A percentile compares a stretch with the other conserved stretches of the same genome.
phyloP scores from a whole-genome alignment of 2,797 vertebrate genomes.

The Sebastiscus albofasciatus region DNA sequence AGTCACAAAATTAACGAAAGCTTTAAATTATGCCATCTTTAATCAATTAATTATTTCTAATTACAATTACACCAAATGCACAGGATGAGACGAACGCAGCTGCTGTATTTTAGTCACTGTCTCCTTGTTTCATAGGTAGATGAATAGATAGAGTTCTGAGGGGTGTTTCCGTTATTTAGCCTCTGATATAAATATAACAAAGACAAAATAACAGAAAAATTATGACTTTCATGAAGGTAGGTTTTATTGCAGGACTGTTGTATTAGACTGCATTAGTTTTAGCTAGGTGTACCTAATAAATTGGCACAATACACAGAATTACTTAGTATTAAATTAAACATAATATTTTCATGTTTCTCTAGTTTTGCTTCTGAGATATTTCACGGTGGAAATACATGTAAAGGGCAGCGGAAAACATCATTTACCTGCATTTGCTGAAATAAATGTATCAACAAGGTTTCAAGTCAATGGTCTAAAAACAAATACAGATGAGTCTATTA shows the following conservation, averaged over 20 bases:
- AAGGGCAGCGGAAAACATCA: slow-evolving; percentile 40
- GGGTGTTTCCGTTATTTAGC: background rate
- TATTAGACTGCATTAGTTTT: background rate
- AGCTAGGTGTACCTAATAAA: background rate
- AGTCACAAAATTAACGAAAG: slow-evolving; percentile 71
- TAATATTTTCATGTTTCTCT: slow-evolving; percentile 34
- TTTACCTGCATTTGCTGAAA: slow-evolving; percentile 67
- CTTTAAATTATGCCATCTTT: slow-evolving; percentile 76
- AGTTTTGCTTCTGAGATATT: slow-evolving; percentile 17
- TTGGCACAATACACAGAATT: background rate
- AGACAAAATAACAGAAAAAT: background rate
- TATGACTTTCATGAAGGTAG: background rate
- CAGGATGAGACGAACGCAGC: slow-evolving; percentile 38
- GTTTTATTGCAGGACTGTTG: too few species aligned
- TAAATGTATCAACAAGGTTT: slow-evolving; percentile 70
- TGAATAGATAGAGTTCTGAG: background rate
- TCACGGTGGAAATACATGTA: slow-evolving; percentile 9
- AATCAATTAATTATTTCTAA: slow-evolving; percentile 77
- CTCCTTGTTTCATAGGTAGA: background rate
- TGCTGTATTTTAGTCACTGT: slow-evolving; percentile 38
- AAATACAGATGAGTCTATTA: slow-evolving; percentile 81
- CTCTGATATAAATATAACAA: background rate
- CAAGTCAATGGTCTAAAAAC: slow-evolving; percentile 74
- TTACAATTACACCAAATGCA: slow-evolving; percentile 66
- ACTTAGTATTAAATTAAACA: background rate